Evolutionary conservation across 2,113 vertebrate genomes (phyloP).

Genomic region (Pogonocichla stellata): DNA sequence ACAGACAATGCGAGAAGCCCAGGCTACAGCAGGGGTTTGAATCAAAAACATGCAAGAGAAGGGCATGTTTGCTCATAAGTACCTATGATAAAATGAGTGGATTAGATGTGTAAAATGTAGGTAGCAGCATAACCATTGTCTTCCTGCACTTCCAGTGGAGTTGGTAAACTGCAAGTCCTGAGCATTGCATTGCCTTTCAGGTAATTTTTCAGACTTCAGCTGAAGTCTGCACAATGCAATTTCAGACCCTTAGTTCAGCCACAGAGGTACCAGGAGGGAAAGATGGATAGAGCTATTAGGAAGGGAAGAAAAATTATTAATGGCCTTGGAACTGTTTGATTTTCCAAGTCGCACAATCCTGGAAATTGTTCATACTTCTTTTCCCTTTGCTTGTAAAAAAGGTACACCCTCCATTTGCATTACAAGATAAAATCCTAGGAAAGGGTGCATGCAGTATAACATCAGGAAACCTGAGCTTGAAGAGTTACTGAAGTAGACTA

Average conservation of each 20-base stretch:
- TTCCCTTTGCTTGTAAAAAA: neutral
- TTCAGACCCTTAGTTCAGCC: neutral
- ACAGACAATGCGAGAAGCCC: neutral
- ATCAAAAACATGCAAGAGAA: neutral
- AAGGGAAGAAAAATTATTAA: neutral
- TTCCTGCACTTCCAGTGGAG: neutral
- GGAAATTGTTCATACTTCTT: neutral
- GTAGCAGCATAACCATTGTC: neutral
- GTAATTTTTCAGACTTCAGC: neutral
- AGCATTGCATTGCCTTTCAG: neutral
- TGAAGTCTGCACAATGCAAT: neutral
- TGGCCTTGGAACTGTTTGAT: neutral
- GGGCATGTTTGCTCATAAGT: neutral
- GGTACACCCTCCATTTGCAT: neutral
- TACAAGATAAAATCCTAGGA: neutral
- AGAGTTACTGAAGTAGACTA: neutral
- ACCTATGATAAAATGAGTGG: neutral
- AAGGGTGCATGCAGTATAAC: neutral
- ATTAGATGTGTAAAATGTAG: neutral
- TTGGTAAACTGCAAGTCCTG: neutral
- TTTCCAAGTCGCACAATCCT: neutral
- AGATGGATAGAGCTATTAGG: neutral
- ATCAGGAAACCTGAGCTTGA: neutral
- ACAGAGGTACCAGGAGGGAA: neutral
- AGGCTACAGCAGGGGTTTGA: neutral